phyloP scores from a whole-genome alignment of 2,888 invertebrate species.

The Drosophila gaucha region DNA sequence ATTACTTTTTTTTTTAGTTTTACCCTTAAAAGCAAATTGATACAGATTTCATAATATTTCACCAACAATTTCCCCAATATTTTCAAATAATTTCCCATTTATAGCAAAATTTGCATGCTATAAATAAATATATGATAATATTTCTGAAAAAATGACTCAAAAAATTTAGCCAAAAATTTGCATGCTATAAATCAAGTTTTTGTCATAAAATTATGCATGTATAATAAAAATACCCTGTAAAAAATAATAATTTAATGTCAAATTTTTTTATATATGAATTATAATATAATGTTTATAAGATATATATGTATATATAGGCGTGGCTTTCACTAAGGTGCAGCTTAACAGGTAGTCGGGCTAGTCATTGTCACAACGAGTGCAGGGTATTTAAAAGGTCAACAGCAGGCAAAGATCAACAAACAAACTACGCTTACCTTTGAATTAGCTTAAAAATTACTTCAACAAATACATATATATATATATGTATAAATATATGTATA shows the following conservation, averaged over 20 bases:
- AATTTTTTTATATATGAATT: too few species aligned
- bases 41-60: too few species aligned
- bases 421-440: conserved; percentile 50
- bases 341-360: conserved; percentile 5
- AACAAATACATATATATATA: background rate
- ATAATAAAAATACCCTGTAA: conserved; percentile 2
- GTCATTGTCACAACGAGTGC: conserved; percentile 37
- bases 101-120: background rate
- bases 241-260: background rate
- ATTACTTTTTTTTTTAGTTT: too few species aligned
- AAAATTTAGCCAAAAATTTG: background rate
- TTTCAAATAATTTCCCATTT: background rate
- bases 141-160: background rate
- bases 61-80: background rate
- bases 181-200: background rate
- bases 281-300: too few species aligned
- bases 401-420: conserved; percentile 9
- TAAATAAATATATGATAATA: too few species aligned
- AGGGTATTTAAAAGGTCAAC: conserved; percentile 12
- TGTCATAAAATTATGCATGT: background rate
- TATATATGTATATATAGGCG: background rate
- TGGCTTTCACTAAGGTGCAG: conserved; percentile 1
- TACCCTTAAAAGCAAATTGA: too few species aligned
- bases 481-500: background rate
- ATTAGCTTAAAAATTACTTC: conserved; percentile 7